Evolutionary conservation across 53 echinoderm and acorn worm genomes (phyloP).

Genomic region (Antedon mediterranea): DNA sequence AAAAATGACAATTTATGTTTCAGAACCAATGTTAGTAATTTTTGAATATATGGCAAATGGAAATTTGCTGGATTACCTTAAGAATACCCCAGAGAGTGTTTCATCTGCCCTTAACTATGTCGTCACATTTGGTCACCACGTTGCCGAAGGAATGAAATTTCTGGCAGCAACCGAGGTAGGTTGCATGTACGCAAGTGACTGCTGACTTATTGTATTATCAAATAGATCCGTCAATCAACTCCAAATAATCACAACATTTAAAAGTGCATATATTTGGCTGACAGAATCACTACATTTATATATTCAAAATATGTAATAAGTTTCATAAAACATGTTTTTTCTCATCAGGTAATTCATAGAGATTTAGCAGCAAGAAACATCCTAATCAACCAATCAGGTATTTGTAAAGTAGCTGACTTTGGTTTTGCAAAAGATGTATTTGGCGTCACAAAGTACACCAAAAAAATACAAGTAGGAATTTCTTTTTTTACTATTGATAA

Average conservation of each 20-base stretch:
- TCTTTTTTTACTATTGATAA: too few relatives aligned
- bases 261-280: too few relatives aligned
- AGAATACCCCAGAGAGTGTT: neutral
- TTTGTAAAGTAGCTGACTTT: constrained; percentile 42
- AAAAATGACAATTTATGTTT: neutral
- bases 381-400: constrained; percentile 14
- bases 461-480: constrained; percentile 14
- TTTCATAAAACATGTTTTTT: neutral
- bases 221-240: too few relatives aligned
- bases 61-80: constrained; percentile 8
- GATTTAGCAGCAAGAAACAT: constrained; percentile 43
- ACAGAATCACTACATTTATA: too few relatives aligned
- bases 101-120: constrained; percentile 13
- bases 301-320: too few relatives aligned
- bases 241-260: too few relatives aligned
- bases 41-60: constrained; percentile 30
- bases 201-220: too few relatives aligned
- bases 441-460: constrained; percentile 13
- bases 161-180: constrained; percentile 20
- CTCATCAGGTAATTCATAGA: constrained; percentile 28
- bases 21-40: constrained; percentile 29
- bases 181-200: too few relatives aligned
- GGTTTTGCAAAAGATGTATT: constrained; percentile 36
- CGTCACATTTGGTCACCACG: constrained; percentile 29
- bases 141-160: constrained; percentile 24